Base-by-base conservation (phyloP, 64 coral and sea anemone species). In the Hydrozoanthus tunicans region DNA sequence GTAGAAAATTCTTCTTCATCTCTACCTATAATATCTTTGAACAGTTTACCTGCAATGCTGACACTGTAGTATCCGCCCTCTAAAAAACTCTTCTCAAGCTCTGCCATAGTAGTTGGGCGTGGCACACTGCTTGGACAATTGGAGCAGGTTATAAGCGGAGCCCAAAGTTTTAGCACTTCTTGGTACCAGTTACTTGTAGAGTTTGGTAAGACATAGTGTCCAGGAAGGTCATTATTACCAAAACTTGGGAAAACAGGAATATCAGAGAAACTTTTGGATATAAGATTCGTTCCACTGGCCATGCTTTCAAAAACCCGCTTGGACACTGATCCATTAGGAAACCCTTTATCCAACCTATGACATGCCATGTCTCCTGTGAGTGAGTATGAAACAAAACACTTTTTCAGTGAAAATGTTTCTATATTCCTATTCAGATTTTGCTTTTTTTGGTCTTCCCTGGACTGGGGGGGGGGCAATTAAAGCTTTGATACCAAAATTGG, bases 181-280 rank as follows among this genome's bases (percentile, higher is more conserved):
- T 79, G 54, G 79, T 99, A 99, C 93, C 96, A 98, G 5, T 73
- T 57, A 56, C 74, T 79, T 58, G 74, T 90, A 8, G 64, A 52
- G 62, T 79, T 85, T 74, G 97, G 97, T 53, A 99, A 80, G 55
- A 94, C 54, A 77, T 99, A 93, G 66, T 95, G 90, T 61, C 89
- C 94, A 57, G 93, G 97, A 73, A 99, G 92, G 53, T 99, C 97
- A 92, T 99, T 99, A 52, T 99, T 99, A 6, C 97, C 97, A 93
- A 99, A 52, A 5, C 91, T 10, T 51, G 92, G 97, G 81, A 99
- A 99, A 14, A 95, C 73, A 24, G 97, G 97, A 59, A 95, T 89
- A 9, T 89, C 55, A 10, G 94, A 60, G 83, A 99, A 99, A 59
- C 53, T 83, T 62, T 53, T 55, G 60, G 73, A 71, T 7, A 90